Base-by-base conservation (phyloP, 1,140 invertebrate genomes). In the Drosophila sulfurigaster region DNA sequence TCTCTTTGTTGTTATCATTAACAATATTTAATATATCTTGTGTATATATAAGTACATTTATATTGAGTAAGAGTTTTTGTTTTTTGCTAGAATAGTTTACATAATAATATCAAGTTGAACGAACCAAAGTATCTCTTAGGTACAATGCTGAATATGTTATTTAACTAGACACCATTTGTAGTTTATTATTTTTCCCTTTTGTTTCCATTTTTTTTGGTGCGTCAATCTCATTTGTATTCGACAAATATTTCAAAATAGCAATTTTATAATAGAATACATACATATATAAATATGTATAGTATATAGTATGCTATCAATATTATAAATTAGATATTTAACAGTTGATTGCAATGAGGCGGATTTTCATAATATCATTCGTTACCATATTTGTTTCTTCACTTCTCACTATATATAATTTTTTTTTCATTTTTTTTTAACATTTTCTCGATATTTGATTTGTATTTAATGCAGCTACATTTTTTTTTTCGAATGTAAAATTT, bases 351-450 rank as follows among this genome's bases (percentile, higher is more conserved):
- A 89, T 89, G 85, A 89, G 85, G 85, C 85, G 85, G 85, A 81
- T 79, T 89, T 89, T 58, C 72, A 89, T 89, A 89, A 89, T 89
- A 89, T 89, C 85, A 89, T 79, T 89, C 86, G 85, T 89, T 89
- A 82, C 83, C 82, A 75, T 85, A 74, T 81, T 87, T 80, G 74
- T 77, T 82, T 78, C 57, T 51, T 15, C 13, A 69, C 60, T 57
- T 67, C 35, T 8, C 8, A 10, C 45, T n/a, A 46, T 28, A 49
- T 51, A 48, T 46, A 43, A 20, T 58, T 63, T 62, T 45, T 51
- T 43, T 73, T 67, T 16, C 49, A n/a, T 28, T 54, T 52, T 75
- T 41, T 52, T 43, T 15, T 20, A 41, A 38, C 3, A 28, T 6
- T 67, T 32, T 11, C 32, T 65, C 43, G 52, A 65, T 49, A 45